Conservation (phyloP, 2,888 invertebrate species). For the Cephus pulcher region DNA sequence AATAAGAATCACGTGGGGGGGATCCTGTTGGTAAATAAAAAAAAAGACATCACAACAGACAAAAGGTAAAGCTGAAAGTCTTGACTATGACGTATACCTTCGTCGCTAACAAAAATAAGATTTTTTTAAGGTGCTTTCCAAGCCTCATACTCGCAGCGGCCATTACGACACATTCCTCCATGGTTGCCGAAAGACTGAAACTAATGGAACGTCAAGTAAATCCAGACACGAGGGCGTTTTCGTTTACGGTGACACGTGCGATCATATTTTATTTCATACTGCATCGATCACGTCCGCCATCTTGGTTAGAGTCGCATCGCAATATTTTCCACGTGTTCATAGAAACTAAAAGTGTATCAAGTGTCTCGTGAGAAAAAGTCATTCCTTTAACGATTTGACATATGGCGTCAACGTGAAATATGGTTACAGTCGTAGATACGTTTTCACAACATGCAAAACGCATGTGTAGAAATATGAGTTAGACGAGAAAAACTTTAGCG, state of each 20-base stretch:
- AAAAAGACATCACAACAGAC: neutral
- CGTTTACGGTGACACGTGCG: conserved; percentile 28
- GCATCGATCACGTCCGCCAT: conserved; percentile 26
- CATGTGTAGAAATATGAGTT: neutral
- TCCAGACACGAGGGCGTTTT: conserved; percentile 19
- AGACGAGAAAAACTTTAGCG: neutral
- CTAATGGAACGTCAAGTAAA: conserved; percentile 28
- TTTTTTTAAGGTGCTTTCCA: neutral
- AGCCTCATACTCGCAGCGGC: neutral
- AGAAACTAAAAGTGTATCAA: neutral
- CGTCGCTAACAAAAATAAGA: neutral
- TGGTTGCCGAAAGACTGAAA: conserved; percentile 18
- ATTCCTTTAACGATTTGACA: neutral
- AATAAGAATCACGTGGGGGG: neutral
- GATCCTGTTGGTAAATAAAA: neutral
- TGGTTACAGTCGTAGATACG: neutral
- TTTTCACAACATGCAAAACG: neutral
- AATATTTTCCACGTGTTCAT: neutral
- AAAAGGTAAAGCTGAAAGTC: neutral
- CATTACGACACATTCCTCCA: neutral
- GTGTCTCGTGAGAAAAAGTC: neutral
- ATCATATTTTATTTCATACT: conserved; percentile 37
- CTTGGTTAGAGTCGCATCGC: neutral
- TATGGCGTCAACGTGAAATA: neutral
- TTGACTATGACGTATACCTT: neutral